These are phyloP conservation scores for Embiotoca jacksoni DNA, from an alignment of 2,113 vertebrate species.

Conservation along the genomic window DNA sequence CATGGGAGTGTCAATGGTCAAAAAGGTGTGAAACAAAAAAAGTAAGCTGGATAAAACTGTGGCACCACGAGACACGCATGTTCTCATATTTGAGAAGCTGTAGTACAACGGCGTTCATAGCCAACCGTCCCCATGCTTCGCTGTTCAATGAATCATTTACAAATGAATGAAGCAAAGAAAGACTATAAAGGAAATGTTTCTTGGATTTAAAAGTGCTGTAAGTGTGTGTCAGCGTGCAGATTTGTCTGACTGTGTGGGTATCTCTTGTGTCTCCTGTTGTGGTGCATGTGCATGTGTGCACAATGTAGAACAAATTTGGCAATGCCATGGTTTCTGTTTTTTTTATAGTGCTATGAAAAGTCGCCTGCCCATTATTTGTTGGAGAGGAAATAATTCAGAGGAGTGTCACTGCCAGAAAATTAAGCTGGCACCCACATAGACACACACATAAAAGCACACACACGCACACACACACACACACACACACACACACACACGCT, in stretches of 20 bases:
- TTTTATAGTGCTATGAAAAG: constrained; percentile 50
- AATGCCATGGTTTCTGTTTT: constrained; percentile 21
- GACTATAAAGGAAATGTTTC: constrained; percentile 2
- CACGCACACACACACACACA: constrained; percentile 14
- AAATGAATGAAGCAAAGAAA: constrained; percentile 10
- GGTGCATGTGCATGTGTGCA: not conserved
- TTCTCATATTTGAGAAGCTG: not conserved
- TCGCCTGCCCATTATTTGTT: constrained; percentile 21
- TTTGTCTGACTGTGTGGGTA: not conserved
- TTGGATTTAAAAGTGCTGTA: constrained; percentile 11
- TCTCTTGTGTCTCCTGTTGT: not conserved
- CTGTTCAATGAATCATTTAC: constrained; percentile 36
- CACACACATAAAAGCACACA: not conserved
- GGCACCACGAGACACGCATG: not conserved
- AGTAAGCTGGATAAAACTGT: not conserved
- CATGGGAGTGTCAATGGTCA: not conserved
- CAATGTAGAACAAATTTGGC: constrained; percentile 21
- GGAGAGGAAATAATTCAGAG: constrained; percentile 41
- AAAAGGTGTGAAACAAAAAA: not conserved
- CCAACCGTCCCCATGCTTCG: not conserved
- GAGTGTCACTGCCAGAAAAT: constrained; percentile 33
- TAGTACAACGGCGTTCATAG: not conserved
- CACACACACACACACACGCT: constrained; percentile 10
- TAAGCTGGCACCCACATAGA: constrained; percentile 4
- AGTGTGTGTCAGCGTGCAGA: not conserved